Base-by-base conservation (phyloP, 2,113 vertebrate genomes). In the Todiramphus saurophagus region DNA sequence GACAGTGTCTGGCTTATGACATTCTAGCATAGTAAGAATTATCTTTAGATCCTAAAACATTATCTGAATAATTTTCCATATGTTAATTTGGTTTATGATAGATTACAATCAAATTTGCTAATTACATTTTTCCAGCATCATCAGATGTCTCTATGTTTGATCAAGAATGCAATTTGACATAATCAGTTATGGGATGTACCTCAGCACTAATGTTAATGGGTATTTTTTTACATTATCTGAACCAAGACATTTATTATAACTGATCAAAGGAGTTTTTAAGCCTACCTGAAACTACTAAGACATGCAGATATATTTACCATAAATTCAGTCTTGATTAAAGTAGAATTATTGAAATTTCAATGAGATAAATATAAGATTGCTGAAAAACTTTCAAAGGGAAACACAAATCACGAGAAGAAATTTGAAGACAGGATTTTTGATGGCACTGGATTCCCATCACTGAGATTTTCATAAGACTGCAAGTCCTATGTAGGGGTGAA, bases 71-170 rank as follows among this genome's bases (percentile, higher is more conserved):
- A 48, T 75, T 93, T 95, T 89, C 89, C 25, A 46, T 53, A 88
- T 64, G 35, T 50, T 94, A 90, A 83, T 86, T 81, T 90, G 33
- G 9, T 70, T 83, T 88, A n/a, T 78, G 13, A 87, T 48, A 48
- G 56, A 75, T 90, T 72, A 78, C 74, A 89, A 88, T 93, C 37
- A 81, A 56, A 94, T 94, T 91, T 94, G 10, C n/a, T 90, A 74
- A 90, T 94, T 74, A 43, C 41, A 59, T 76, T 92, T 94, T 79
- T 53, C 63, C 74, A 86, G 11, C 21, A 60, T 53, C 46, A 33
- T 93, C 72, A 88, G 33, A 82, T 8, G 27, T 59, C n/a, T 90
- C n/a, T 66, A 25, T 37, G 44, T 89, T 89, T 82, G 59, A 89
- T 83, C 35, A 83, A 58, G 56, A 70, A 70, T 78, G 16, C 11